Evolutionary conservation across 2,797 vertebrate genomes (phyloP), one percentile per base, ranked within the genome.

Genomic region (Dryobates pubescens): DNA sequence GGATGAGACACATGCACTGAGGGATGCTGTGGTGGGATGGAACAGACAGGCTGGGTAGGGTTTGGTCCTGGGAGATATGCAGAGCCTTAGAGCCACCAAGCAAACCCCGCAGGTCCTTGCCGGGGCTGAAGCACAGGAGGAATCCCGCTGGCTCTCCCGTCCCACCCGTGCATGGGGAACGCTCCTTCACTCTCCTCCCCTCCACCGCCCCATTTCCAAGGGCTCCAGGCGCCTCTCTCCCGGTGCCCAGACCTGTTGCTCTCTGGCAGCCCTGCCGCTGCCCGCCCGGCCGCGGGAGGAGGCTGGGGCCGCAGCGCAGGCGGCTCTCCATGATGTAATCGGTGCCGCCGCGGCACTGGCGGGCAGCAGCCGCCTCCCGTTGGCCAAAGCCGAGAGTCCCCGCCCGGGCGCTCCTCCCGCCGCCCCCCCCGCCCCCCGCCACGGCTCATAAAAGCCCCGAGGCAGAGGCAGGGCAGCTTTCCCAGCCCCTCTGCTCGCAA

Each of bases 251-350:
- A 95, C 96, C 92, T 93, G 95, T 94, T 87, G 95, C 95, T 43
- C 6, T 11, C 80, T 8, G 74, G 51, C 67, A 3, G 13, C 43
- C 3, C 36, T 13, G 62, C 26, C 71, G 94, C 75, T 20, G 7
- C 11, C 63, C 65, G 63, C 77, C 65, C 59, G 72, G 45, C 38
- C 74, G 78, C 64, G 24, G 59, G 53, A 87, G 92, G 82, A 95
- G 97, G 79, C 97, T 97, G 91, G 92, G 88, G 78, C 82, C 89
- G 97, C 96, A 96, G 94, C 61, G 27, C 89, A 91, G 92, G 84
- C 96, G 54, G 87, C 92, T 92, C 79, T 68, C 97, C 97, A 98
- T 98, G 97, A 98, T 97, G 97, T 98, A 97, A 98, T 97, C 95
- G 53, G 96, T 73, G 82, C 86, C 1, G 82, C 65, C 82, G 27